phyloP scores from a whole-genome alignment of 2,888 invertebrate genomes.

The Epistrophella euchroma region DNA sequence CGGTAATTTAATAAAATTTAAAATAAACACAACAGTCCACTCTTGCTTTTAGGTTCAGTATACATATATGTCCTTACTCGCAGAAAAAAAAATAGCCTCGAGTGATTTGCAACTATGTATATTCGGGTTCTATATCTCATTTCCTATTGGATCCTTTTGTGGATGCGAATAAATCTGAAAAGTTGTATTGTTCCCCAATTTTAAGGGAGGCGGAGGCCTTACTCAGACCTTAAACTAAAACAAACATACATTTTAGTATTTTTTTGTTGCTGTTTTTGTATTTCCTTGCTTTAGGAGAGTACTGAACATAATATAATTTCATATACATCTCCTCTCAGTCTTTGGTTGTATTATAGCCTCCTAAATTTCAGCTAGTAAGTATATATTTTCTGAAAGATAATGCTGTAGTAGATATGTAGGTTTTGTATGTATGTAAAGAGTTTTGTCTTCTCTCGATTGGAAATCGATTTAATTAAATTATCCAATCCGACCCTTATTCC shows the following conservation, averaged over 20 bases:
- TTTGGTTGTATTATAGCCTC: neutral
- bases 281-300: neutral
- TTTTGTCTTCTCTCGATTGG: neutral
- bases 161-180: neutral
- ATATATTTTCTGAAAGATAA: neutral
- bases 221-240: neutral
- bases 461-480: constrained; percentile 36
- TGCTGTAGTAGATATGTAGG: neutral
- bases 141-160: neutral
- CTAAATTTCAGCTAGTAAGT: neutral
- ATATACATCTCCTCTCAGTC: neutral
- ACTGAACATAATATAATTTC: neutral
- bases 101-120: constrained; percentile 12
- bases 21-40: neutral
- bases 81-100: neutral
- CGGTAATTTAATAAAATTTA: neutral
- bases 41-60: neutral
- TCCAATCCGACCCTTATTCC: constrained; percentile 18
- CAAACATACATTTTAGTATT: neutral
- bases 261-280: neutral
- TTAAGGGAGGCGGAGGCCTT: neutral
- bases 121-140: neutral
- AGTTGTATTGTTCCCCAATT: neutral
- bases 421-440: neutral
- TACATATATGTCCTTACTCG: neutral